Evolutionary conservation across 2,888 invertebrate genomes (phyloP), one percentile per base, ranked within the genome.

Genomic region (Drosophila subquinaria): DNA sequence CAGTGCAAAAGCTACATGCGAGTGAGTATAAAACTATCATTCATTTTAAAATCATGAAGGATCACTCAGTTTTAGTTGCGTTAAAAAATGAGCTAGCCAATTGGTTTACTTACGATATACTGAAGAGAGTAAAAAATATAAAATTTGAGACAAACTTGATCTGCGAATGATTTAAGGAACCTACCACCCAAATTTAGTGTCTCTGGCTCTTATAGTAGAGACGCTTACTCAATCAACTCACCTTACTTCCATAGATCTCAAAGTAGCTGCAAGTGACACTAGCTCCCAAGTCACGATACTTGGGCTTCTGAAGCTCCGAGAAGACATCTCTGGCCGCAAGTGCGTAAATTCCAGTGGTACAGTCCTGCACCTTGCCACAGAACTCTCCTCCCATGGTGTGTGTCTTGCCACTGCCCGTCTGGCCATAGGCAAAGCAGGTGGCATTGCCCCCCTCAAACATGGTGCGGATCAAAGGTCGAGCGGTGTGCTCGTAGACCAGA

Each of bases 361-460:
- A 98, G 94, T 99, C 98, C 93, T 99, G 99, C 73, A 95, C 96
- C 94, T 97, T 98, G 72, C 96, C 98, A 94, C 95, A 96, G 92
- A 97, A 99, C 93, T 97, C 98, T 5, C 99, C 99, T 50, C 99
- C 99, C 99, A 99, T 99, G 27, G 99, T 99, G 94, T 99, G 97
- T 83, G 99, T 95, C 94, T 99, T 97, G 92, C 98, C 95, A 90
- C 98, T 97, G 40, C 99, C 99, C 0, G 99, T 99, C 94, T 99
- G 99, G 52, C 99, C 99, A 93, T 99, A 99, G 9, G 99, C 99
- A 94, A 99, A 99, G 93, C 99, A 99, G 20, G 99, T 99, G 27
- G 99, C 99, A 96, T 98, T 99, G 43, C 99, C 98, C 67, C 98
- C 98, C 82, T 99, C 99, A 94, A 99, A 99, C 92, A 99, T 97